phyloP scores from a whole-genome alignment of 2,888 invertebrate genomes.

The Melieria crassipennis region DNA sequence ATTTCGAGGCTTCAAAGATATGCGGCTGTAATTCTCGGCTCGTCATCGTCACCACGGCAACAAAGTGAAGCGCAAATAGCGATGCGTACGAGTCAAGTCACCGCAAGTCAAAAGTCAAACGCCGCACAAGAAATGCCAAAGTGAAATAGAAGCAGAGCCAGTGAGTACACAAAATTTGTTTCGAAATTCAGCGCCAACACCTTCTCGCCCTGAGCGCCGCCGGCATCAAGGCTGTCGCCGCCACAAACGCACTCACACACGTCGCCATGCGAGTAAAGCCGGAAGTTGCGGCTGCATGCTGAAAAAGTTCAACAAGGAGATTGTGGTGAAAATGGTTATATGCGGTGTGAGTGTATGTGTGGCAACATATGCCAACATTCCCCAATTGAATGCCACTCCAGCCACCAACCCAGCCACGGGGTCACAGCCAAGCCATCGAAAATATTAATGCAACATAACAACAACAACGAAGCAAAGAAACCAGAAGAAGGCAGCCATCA shows the following conservation, averaged over 20 bases:
- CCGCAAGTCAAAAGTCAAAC: neutral
- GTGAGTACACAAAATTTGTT: neutral
- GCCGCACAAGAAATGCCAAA: neutral
- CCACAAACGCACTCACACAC: too few relatives aligned
- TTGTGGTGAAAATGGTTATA: neutral
- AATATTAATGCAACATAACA: too few relatives aligned
- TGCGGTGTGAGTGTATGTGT: neutral
- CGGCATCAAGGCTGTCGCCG: neutral
- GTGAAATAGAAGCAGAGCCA: neutral
- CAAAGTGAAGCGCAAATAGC: neutral
- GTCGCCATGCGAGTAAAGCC: neutral
- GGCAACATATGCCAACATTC: too few relatives aligned
- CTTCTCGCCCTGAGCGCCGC: neutral
- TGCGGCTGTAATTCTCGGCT: too few relatives aligned
- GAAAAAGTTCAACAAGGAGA: conserved; percentile 5
- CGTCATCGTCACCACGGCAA: too few relatives aligned
- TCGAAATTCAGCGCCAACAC: neutral
- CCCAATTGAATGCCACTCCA: too few relatives aligned
- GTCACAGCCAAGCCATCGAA: too few relatives aligned
- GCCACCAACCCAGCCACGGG: too few relatives aligned
- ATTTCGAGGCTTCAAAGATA: too few relatives aligned
- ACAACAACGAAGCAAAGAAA: too few relatives aligned
- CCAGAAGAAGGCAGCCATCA: too few relatives aligned
- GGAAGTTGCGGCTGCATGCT: neutral
- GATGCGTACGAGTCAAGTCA: neutral